A percentile compares a stretch with the other conserved stretches of the same genome.
phyloP scores from a whole-genome alignment of 2,797 vertebrate genomes.

The Cossypha niveicapilla region DNA sequence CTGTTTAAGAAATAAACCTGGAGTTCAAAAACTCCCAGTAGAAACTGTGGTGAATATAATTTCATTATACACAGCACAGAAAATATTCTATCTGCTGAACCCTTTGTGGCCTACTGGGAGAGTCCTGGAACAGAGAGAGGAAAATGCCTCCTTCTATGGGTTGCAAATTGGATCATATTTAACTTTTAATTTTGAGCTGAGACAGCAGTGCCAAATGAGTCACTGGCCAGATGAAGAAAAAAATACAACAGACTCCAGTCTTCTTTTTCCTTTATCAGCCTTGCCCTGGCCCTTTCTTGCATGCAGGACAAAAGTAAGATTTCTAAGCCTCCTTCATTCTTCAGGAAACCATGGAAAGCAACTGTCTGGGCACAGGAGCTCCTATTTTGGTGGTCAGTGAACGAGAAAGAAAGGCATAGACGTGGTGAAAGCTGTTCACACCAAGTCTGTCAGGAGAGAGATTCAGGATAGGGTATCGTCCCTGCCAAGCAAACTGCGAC shows the following conservation, averaged over 20 bases:
- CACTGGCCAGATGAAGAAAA: not conserved
- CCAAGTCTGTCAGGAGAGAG: not conserved
- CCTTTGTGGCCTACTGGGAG: not conserved
- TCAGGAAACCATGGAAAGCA: not conserved
- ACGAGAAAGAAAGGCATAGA: not conserved
- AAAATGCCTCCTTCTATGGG: not conserved
- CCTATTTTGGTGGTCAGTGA: not conserved
- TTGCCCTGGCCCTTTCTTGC: not conserved
- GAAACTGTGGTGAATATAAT: constrained; percentile 19
- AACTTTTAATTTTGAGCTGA: not conserved
- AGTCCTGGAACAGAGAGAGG: not conserved
- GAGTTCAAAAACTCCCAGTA: constrained; percentile 21
- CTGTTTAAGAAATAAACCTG: constrained; percentile 25
- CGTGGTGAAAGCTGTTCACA: not conserved
- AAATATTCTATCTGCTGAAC: constrained; percentile 5
- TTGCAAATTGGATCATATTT: not conserved
- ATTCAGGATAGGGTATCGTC: not conserved
- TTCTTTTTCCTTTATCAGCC: not conserved
- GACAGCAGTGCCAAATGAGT: not conserved
- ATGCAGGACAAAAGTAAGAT: not conserved
- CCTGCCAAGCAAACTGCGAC: not conserved
- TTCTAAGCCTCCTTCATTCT: not conserved
- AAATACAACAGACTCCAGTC: not conserved
- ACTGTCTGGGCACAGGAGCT: not conserved
- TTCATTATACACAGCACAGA: not conserved